Evolutionary conservation across 2,888 invertebrate genomes (phyloP), one percentile per base, ranked within the genome.

Genomic region (Diloba caeruleocephala): DNA sequence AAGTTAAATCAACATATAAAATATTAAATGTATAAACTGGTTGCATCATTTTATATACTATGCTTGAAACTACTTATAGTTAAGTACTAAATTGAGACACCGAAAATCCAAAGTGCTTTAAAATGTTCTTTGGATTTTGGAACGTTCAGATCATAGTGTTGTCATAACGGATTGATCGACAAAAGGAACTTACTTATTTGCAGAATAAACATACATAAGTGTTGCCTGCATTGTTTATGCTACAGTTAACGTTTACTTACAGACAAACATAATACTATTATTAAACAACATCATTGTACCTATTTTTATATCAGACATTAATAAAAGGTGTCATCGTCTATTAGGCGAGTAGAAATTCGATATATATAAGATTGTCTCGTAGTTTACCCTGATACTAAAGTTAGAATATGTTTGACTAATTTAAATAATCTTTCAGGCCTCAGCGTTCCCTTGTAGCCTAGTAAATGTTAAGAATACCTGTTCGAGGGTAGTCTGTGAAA

Each of bases 401-500:
- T 52, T 42, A 52, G 10, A 15, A 33, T 33, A 39, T 23, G 17
- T 45, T 46, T 7, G 10, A 13, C 25, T 9, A 2, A 10, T 29
- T 37, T 32, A 2, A 31, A 36, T 1, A 14, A 33, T 41, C 7
- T 3, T 32, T 50, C 29, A 63, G n/a, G 25, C 51, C 14, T 77
- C 74, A 1, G 55, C 39, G 15, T 58, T 70, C n/a, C 76, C 80
- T 32, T 87, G 85, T 43, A 80, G 45, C 48, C 87, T 81, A 3
- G 96, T 95, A 75, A 96, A 95, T 48, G 94, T 90, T 17, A 96
- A 85, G 79, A 96, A 96, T 46, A 97, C 96, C 88, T 97, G 97
- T 81, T 97, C 97, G 34, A 97, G 90, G 1, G 96, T 96, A 0
- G 97, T 97, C 85, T 97, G 97, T 31, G 96, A 96, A 12, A 97